A percentile compares a stretch with the other conserved stretches of the same genome.
These are phyloP conservation scores for Popillia japonica DNA, from an alignment of 1,140 invertebrate species.

Conservation along the genomic window DNA sequence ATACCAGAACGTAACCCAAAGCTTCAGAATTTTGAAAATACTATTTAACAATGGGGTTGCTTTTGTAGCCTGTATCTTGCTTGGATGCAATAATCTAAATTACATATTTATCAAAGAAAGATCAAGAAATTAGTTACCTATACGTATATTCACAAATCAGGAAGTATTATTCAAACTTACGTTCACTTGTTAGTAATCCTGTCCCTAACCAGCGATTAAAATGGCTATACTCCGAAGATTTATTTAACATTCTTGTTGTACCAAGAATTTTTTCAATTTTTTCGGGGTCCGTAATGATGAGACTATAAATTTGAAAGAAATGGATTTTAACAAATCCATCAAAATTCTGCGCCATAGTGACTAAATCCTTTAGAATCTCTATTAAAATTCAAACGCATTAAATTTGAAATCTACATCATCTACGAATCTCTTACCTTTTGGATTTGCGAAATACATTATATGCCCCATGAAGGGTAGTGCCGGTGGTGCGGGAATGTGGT, in stretches of 20 bases:
- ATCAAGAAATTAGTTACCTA: background rate
- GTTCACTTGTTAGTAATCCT: conserved; percentile 41
- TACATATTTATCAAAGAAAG: too few relatives aligned
- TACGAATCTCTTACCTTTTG: background rate
- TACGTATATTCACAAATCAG: background rate
- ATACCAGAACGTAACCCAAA: too few relatives aligned
- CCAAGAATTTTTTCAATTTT: conserved; percentile 35
- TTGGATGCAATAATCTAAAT: too few relatives aligned
- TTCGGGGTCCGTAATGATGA: background rate
- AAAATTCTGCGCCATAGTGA: background rate
- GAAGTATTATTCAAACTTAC: conserved; percentile 23
- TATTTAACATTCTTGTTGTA: conserved; percentile 31
- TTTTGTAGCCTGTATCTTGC: too few relatives aligned
- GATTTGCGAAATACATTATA: background rate
- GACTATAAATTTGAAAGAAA: conserved; percentile 25
- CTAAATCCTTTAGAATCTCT: background rate
- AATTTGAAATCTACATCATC: background rate
- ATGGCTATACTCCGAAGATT: conserved; percentile 38
- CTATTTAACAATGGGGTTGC: too few relatives aligned
- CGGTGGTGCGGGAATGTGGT: background rate
- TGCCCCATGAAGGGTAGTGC: background rate
- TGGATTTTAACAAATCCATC: conserved; percentile 30
- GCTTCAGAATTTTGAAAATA: too few relatives aligned
- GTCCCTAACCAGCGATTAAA: conserved; percentile 39
- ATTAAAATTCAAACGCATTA: background rate